These are phyloP conservation scores for Melanotaenia maccullochi DNA, from an alignment of 2,797 vertebrate genomes.

Conservation along the genomic window DNA sequence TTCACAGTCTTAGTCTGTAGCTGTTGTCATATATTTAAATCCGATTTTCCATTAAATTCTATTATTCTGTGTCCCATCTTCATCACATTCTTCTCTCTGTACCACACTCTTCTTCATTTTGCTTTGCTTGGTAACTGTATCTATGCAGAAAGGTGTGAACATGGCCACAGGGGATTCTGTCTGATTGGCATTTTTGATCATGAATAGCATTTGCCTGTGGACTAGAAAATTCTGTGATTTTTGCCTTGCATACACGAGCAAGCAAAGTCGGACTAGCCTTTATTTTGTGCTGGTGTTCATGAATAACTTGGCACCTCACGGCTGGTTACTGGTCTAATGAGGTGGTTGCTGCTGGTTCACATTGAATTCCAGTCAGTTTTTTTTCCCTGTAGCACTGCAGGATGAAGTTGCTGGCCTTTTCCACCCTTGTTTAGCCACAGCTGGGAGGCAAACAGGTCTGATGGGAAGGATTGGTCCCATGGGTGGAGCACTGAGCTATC, in stretches of 20 bases:
- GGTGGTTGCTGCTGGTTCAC: slow-evolving; percentile 44
- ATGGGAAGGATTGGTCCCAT: slow-evolving; percentile 66
- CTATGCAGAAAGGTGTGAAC: slow-evolving; percentile 52
- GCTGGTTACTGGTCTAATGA: slow-evolving; percentile 51
- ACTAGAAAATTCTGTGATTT: slow-evolving; percentile 23
- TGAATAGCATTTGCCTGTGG: slow-evolving; percentile 41
- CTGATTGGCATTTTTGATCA: slow-evolving; percentile 58
- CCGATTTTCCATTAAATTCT: slow-evolving; percentile 1
- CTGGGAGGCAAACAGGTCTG: slow-evolving; percentile 71
- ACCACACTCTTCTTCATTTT: slow-evolving; percentile 20
- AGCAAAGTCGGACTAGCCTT: slow-evolving; percentile 44
- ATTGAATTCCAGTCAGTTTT: slow-evolving; percentile 6
- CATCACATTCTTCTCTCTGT: slow-evolving; percentile 20
- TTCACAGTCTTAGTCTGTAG: too few species aligned
- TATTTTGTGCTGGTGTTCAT: slow-evolving; percentile 27
- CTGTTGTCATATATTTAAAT: background rate
- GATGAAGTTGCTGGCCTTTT: slow-evolving; percentile 21
- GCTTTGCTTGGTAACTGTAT: slow-evolving; percentile 55
- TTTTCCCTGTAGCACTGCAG: background rate
- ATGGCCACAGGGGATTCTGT: slow-evolving; percentile 34
- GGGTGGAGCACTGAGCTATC: slow-evolving; percentile 81
- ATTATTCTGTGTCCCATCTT: background rate
- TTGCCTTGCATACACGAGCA: slow-evolving; percentile 36
- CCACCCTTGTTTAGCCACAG: slow-evolving; percentile 17
- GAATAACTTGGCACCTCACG: slow-evolving; percentile 38